Percentiles rank a stretch among this genome's conserved stretches.
phyloP scores from a whole-genome alignment of 2,888 invertebrate species.

The Mycalesis mineus region DNA sequence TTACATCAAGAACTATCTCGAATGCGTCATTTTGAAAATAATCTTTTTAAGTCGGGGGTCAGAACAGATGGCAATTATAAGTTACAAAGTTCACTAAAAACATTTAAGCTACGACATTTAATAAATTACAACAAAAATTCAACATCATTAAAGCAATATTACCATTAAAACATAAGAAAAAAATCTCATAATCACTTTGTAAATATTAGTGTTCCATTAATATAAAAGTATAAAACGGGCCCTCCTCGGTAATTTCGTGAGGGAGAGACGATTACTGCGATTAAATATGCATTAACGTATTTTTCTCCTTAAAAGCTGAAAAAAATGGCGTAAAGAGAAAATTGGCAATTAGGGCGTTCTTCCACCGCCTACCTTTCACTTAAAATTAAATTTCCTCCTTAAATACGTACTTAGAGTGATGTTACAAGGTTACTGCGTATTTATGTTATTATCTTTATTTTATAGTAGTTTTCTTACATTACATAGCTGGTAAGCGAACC shows the following conservation, averaged over 20 bases:
- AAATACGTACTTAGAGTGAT: conserved; percentile 69
- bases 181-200: conserved; percentile 31
- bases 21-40: too few species aligned
- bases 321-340: conserved; percentile 76
- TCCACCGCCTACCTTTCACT: conserved; percentile 47
- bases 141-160: conserved; percentile 23
- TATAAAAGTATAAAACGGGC: conserved; percentile 35
- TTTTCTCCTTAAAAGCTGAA: conserved; percentile 75
- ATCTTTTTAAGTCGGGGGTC: too few species aligned
- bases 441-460: neutral
- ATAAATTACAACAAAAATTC: conserved; percentile 15
- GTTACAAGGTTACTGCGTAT: conserved; percentile 39
- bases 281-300: conserved; percentile 79
- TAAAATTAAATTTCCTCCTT: conserved; percentile 67
- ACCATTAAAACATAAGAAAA: conserved; percentile 15
- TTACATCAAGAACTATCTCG: too few species aligned
- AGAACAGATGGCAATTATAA: neutral
- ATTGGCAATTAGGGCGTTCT: conserved; percentile 68
- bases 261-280: conserved; percentile 70
- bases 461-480: neutral
- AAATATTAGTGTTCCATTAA: conserved; percentile 37
- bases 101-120: neutral
- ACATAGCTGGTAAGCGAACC: too few species aligned
- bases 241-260: conserved; percentile 41
- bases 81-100: neutral